Percentiles rank a stretch among this genome's conserved stretches.
phyloP scores from a whole-genome alignment of 2,113 vertebrate species.

The Lophius piscatorius region DNA sequence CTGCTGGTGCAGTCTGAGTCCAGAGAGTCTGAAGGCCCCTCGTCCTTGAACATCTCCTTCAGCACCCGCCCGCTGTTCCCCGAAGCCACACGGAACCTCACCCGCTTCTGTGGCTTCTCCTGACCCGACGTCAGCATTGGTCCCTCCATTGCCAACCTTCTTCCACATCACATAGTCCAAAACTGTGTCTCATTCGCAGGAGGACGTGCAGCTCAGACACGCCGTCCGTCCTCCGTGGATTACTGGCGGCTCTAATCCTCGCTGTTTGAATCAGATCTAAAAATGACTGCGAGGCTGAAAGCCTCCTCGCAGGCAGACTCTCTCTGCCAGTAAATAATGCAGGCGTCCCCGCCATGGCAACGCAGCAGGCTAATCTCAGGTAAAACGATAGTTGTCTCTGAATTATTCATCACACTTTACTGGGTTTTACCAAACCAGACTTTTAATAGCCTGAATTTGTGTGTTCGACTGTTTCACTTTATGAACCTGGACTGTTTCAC shows the following conservation, averaged over 20 bases:
- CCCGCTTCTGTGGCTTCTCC: slow-evolving; percentile 85
- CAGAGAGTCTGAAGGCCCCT: slow-evolving; percentile 84
- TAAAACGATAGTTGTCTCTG: slow-evolving; percentile 87
- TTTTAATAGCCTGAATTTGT: slow-evolving; percentile 50
- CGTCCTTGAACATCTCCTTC: slow-evolving; percentile 93
- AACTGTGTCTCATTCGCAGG: slow-evolving; percentile 59
- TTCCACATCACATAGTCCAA: slow-evolving; percentile 82
- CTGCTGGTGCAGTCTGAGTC: slow-evolving; percentile 91
- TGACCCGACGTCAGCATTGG: slow-evolving; percentile 71
- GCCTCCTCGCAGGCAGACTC: slow-evolving; percentile 73
- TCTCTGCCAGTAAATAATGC: slow-evolving; percentile 87
- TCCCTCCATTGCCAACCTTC: slow-evolving; percentile 74
- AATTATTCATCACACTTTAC: slow-evolving; percentile 86
- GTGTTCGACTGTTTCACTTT: no score
- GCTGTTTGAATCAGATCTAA: slow-evolving; percentile 60
- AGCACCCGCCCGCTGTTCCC: slow-evolving; percentile 92
- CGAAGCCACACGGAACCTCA: slow-evolving; percentile 94
- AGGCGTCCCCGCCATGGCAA: slow-evolving; percentile 91
- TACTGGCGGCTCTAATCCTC: slow-evolving; percentile 64
- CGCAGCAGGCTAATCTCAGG: slow-evolving; percentile 75
- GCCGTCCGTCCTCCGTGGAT: slow-evolving; percentile 63
- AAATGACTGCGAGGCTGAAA: slow-evolving; percentile 76
- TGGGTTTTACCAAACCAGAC: slow-evolving; percentile 70
- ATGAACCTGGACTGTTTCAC: no score
- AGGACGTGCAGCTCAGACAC: slow-evolving; percentile 50